Evolutionary conservation across 2,113 vertebrate genomes (phyloP).

Genomic region (Lampris incognitus): DNA sequence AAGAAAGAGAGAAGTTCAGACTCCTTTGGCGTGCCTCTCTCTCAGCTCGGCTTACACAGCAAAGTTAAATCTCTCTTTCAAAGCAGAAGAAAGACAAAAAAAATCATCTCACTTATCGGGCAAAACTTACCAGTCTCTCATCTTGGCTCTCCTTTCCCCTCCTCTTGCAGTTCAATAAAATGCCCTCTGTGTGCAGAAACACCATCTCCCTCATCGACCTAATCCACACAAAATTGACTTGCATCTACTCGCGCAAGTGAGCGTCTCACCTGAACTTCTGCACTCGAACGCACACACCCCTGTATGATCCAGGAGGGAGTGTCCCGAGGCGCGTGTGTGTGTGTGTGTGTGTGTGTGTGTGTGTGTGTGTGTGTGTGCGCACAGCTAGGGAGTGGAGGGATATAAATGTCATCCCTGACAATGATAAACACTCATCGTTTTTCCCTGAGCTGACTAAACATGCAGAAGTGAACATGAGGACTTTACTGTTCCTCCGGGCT

Average conservation of each 20-base stretch:
- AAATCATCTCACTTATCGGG: slow-evolving; percentile 10
- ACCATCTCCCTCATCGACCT: slow-evolving; percentile 61
- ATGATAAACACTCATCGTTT: slow-evolving; percentile 37
- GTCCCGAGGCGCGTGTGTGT: slow-evolving; percentile 28
- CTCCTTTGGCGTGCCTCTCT: not conserved
- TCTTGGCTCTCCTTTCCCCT: slow-evolving; percentile 47
- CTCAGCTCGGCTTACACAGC: not conserved
- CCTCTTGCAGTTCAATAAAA: slow-evolving; percentile 72
- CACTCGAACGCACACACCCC: slow-evolving; percentile 33
- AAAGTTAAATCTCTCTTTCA: not conserved
- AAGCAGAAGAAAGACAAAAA: not conserved
- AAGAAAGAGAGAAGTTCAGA: slow-evolving; percentile 17
- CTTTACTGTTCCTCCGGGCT: slow-evolving; percentile 18
- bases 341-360: slow-evolving; percentile 17
- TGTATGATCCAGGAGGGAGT: slow-evolving; percentile 50
- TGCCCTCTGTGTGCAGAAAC: slow-evolving; percentile 64
- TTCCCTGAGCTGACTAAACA: slow-evolving; percentile 41
- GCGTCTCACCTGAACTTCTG: slow-evolving; percentile 47
- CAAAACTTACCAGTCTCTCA: slow-evolving; percentile 65
- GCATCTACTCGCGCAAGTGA: not conserved
- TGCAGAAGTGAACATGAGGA: slow-evolving; percentile 26
- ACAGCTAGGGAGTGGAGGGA: slow-evolving; percentile 20
- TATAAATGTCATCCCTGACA: slow-evolving; percentile 56
- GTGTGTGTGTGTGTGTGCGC: slow-evolving; percentile 1
- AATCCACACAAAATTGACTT: too few relatives aligned